Base-by-base conservation (phyloP, 2,888 invertebrate species). In the Eubasilissa splendida region DNA sequence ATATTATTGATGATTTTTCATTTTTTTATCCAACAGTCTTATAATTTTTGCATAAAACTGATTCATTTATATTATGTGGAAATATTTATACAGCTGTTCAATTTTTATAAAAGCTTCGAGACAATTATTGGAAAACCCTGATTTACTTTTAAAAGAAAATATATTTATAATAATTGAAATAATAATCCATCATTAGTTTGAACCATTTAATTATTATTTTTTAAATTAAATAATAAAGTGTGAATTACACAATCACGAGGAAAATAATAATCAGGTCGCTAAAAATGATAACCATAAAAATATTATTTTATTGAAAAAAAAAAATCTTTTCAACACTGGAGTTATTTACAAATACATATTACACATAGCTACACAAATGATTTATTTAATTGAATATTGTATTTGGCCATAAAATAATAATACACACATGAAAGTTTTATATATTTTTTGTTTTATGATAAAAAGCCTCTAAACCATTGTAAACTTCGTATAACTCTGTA, bases 261-360 rank as follows among this genome's bases (percentile, higher is more conserved):
- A 71, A 71, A 54, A 54, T 10, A 42, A 58, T 58, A n/a, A 53
- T 71, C 71, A 71, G 71, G 71, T 71, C 71, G 53, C 71, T 54
- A 31, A 71, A 54, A 22, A 54, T 71, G 14, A 53, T 71, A 54
- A 71, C 22, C 54, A 54, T 33, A 71, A 53, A 53, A 14, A n/a
- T 68, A 31, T 10, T 14, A 54, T 54, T 22, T 70, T 53, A 70
- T 14, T 53, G 22, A 70, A 0, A 52, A 50, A n/a, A 71, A 52
- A 7, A 42, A 22, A 22, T 1, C 22, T 22, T 22, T 65, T 53
- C 54, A 53, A 71, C 71, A 71, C 54, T 71, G 22, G 54, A 71
- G 71, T 71, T 71, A 54, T 71, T 53, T 71, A 71, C 71, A 71
- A 1, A n/a, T n/a, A 58, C n/a, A 58, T 4, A 42, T 42, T 42